Conservation (phyloP, 1,140 invertebrate species). For the Drosophila nebulosa region DNA sequence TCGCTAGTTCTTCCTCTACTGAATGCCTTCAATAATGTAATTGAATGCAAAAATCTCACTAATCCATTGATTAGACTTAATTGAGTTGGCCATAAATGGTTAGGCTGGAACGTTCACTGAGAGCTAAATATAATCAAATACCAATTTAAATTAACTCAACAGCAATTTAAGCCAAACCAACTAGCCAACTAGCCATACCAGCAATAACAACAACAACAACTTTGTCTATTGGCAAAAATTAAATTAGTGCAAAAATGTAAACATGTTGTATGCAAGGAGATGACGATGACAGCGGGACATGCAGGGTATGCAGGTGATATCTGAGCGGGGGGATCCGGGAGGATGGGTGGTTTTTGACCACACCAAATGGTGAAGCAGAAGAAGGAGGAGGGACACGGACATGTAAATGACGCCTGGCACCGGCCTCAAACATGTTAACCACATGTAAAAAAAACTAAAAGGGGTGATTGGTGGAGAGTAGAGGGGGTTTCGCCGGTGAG, state of each 20-base stretch:
- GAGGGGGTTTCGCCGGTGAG: not conserved
- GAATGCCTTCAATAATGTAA: slow-evolving; percentile 43
- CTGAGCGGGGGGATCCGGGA: not conserved
- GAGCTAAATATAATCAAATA: slow-evolving; percentile 77
- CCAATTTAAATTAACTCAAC: slow-evolving; percentile 79
- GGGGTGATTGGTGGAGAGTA: slow-evolving; percentile 2
- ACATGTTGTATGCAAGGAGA: slow-evolving; percentile 56
- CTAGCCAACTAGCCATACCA: slow-evolving; percentile 41
- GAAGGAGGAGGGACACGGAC: slow-evolving; percentile 57
- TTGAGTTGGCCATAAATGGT: slow-evolving; percentile 76
- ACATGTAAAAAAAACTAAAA: slow-evolving; percentile 46
- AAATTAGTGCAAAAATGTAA: slow-evolving; percentile 79
- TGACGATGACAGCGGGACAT: not conserved
- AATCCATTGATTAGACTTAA: slow-evolving; percentile 75
- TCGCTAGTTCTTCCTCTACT: not conserved
- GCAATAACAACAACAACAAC: slow-evolving; percentile 37
- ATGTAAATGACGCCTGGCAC: slow-evolving; percentile 76
- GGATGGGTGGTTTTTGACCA: slow-evolving; percentile 3
- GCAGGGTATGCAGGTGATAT: not conserved
- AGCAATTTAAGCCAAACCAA: slow-evolving; percentile 66
- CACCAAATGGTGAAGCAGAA: slow-evolving; percentile 26
- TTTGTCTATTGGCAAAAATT: slow-evolving; percentile 59
- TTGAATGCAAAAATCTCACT: slow-evolving; percentile 62
- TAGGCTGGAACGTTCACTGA: slow-evolving; percentile 24
- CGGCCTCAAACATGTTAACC: slow-evolving; percentile 71